Conservation (phyloP, 2,797 vertebrate species). For the Xenopus petersii region DNA sequence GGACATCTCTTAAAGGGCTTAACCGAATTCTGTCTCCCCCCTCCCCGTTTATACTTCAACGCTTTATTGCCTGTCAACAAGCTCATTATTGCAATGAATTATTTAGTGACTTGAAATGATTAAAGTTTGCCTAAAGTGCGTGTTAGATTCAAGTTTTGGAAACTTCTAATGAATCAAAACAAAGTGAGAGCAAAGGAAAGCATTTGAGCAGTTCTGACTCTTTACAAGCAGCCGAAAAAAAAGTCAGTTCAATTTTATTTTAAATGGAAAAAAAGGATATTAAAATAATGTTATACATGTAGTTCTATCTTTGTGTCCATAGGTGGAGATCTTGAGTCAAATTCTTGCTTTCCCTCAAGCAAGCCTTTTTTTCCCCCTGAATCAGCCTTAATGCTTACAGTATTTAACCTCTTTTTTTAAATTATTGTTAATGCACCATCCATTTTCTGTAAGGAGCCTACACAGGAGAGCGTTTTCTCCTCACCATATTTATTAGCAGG, state of each 20-base stretch:
- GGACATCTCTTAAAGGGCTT: constrained; percentile 55
- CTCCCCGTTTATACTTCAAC: constrained; percentile 52
- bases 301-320: constrained; percentile 67
- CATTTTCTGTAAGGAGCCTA: constrained; percentile 49
- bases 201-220: not conserved
- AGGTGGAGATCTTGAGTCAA: constrained; percentile 77
- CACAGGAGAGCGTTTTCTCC: constrained; percentile 29
- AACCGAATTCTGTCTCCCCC: constrained; percentile 51
- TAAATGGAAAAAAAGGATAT: constrained; percentile 60
- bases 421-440: constrained; percentile 53
- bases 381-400: constrained; percentile 57
- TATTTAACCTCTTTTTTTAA: constrained; percentile 64
- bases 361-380: constrained; percentile 50
- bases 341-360: constrained; percentile 56
- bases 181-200: not conserved
- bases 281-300: constrained; percentile 54
- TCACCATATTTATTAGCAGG: constrained; percentile 29
- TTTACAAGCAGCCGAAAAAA: too few relatives aligned
- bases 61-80: constrained; percentile 53
- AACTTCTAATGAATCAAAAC: constrained; percentile 1
- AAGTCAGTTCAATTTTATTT: too few relatives aligned
- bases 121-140: constrained; percentile 18
- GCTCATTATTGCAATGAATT: constrained; percentile 55
- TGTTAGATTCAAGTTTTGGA: not conserved
- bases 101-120: constrained; percentile 55